These are phyloP conservation scores for Andricus quercusramuli DNA, from an alignment of 2,888 invertebrate species.

Conservation along the genomic window DNA sequence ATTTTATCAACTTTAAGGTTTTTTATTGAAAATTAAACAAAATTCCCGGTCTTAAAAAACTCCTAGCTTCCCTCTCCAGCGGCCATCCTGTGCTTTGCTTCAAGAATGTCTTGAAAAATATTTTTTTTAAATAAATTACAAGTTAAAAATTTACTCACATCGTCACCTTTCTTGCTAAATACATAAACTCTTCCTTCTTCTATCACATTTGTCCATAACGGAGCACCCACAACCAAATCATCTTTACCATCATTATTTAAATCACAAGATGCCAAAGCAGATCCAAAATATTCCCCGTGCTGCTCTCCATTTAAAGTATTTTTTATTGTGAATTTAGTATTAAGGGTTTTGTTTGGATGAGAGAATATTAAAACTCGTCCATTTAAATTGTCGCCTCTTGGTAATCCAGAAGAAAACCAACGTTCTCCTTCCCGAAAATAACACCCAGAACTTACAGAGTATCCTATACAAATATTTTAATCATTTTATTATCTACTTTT, in stretches of 20 bases:
- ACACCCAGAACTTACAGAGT: slow-evolving; percentile 65
- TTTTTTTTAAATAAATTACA: not conserved
- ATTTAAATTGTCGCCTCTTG: slow-evolving; percentile 61
- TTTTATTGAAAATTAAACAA: no score
- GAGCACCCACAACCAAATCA: slow-evolving; percentile 72
- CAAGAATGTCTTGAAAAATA: no score
- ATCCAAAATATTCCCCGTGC: slow-evolving; percentile 71
- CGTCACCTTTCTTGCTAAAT: slow-evolving; percentile 66
- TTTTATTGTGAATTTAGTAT: slow-evolving; percentile 49
- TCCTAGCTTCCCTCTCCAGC: no score
- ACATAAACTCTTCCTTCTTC: slow-evolving; percentile 80
- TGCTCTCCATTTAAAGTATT: slow-evolving; percentile 59
- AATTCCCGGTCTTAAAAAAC: no score
- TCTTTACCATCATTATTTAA: slow-evolving; percentile 69
- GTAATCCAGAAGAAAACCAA: slow-evolving; percentile 64
- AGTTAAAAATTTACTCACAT: not conserved
- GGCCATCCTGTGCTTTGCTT: no score
- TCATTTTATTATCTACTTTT: no score
- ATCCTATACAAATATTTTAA: slow-evolving; percentile 58
- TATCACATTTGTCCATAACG: slow-evolving; percentile 63
- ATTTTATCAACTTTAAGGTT: no score
- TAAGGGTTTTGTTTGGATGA: slow-evolving; percentile 52
- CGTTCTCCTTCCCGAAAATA: slow-evolving; percentile 61
- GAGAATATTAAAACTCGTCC: slow-evolving; percentile 70
- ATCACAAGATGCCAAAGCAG: slow-evolving; percentile 69